These are phyloP conservation scores for Agrenia bidenticulata DNA, from an alignment of 2,888 invertebrate genomes.

Conservation along the genomic window DNA sequence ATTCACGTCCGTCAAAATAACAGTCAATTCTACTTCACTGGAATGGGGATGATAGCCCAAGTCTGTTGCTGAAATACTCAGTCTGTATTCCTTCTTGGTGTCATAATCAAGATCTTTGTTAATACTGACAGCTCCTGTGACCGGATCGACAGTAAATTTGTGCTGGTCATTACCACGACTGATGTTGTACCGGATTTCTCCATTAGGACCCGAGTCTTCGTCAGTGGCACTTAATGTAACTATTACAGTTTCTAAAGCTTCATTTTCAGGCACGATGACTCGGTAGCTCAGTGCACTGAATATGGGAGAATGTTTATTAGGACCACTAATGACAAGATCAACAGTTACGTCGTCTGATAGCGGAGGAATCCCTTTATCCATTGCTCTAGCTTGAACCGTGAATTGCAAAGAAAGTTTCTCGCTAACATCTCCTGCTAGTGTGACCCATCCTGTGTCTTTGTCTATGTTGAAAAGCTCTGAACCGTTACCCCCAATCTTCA, in stretches of 20 bases:
- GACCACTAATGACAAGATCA: slow-evolving; percentile 77
- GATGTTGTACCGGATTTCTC: slow-evolving; percentile 79
- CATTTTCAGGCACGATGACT: slow-evolving; percentile 83
- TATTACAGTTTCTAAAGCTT: slow-evolving; percentile 80
- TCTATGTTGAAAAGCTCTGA: slow-evolving; percentile 73
- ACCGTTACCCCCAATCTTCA: slow-evolving; percentile 73
- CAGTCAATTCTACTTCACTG: slow-evolving; percentile 79
- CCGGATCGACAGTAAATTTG: slow-evolving; percentile 76
- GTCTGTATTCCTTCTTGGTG: slow-evolving; percentile 74
- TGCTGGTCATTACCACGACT: slow-evolving; percentile 78
- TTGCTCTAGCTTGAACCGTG: slow-evolving; percentile 70
- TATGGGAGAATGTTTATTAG: slow-evolving; percentile 75
- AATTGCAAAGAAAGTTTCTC: slow-evolving; percentile 64
- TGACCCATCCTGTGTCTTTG: slow-evolving; percentile 77
- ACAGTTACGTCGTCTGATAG: slow-evolving; percentile 74
- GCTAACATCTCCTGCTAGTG: slow-evolving; percentile 64
- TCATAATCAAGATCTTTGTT: slow-evolving; percentile 83
- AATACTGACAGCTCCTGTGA: slow-evolving; percentile 77
- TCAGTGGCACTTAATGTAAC: slow-evolving; percentile 82
- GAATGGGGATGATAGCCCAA: slow-evolving; percentile 75
- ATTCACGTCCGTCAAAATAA: slow-evolving; percentile 87
- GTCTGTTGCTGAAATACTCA: slow-evolving; percentile 86
- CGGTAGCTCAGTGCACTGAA: slow-evolving; percentile 82
- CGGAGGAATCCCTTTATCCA: slow-evolving; percentile 84
- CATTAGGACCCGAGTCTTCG: slow-evolving; percentile 84